phyloP scores from a whole-genome alignment of 2,797 vertebrate species.

The Harpia harpyja region DNA sequence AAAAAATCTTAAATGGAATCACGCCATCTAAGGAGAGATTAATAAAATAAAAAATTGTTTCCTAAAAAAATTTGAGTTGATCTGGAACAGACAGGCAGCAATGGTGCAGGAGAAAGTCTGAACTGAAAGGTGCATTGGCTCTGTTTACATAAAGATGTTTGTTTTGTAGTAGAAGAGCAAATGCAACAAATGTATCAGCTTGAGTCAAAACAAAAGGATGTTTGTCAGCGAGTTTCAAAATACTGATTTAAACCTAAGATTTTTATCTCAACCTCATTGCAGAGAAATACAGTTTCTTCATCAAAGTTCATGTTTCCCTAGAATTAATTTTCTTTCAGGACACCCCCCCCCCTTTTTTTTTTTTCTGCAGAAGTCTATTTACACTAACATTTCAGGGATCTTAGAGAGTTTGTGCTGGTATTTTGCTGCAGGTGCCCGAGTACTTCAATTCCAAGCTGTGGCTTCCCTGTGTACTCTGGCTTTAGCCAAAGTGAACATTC shows the following conservation, averaged over 20 bases:
- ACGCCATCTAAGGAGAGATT: not conserved
- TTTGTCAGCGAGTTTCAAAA: not conserved
- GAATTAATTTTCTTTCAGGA: not conserved
- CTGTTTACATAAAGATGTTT: not conserved
- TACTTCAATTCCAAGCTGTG: not conserved
- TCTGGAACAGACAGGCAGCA: not conserved
- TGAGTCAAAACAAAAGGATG: not conserved
- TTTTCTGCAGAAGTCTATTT: not conserved
- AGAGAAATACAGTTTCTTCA: not conserved
- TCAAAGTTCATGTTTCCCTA: not conserved
- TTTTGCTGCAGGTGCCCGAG: not conserved
- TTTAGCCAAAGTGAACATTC: not conserved
- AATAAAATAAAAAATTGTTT: not conserved
- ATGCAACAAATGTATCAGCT: not conserved
- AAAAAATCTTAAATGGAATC: not conserved
- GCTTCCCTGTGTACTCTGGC: not conserved
- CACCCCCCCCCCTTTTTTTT: rapidly evolving
- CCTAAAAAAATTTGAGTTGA: not conserved
- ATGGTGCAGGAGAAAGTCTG: not conserved
- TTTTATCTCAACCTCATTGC: not conserved
- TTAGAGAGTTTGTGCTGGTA: not conserved
- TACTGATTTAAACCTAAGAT: not conserved
- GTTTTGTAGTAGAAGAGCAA: not conserved
- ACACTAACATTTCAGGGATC: not conserved
- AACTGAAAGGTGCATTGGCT: not conserved